phyloP scores from a whole-genome alignment of 30 jellyfish, hydroid and myxozoan species.

The Catostylus mosaicus region DNA sequence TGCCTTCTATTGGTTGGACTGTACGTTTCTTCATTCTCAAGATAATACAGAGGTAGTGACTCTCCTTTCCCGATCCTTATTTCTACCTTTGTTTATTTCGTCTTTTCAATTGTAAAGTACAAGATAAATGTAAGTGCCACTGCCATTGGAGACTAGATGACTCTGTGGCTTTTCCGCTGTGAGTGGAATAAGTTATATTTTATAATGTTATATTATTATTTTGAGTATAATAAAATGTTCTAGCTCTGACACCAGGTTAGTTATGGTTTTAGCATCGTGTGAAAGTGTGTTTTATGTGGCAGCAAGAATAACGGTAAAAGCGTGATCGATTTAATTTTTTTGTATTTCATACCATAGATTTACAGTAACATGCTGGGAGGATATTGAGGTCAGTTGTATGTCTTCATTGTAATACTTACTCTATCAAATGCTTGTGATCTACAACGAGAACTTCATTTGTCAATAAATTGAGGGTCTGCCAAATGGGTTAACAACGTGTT shows the following conservation, averaged over 20 bases:
- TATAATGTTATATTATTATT: no score
- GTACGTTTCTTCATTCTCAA: neutral
- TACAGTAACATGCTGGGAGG: slow-evolving; percentile 30
- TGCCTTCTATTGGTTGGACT: neutral
- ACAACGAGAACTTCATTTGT: no score
- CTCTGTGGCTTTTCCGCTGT: neutral
- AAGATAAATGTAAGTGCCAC: neutral
- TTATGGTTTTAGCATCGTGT: no score
- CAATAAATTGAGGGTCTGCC: no score
- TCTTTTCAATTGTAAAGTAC: neutral
- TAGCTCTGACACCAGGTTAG: no score
- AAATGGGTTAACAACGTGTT: no score
- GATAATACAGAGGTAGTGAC: neutral
- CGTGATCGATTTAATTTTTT: no score
- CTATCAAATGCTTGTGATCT: neutral
- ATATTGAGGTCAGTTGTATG: slow-evolving; percentile 11
- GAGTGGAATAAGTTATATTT: neutral
- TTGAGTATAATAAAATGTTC: no score
- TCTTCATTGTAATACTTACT: neutral
- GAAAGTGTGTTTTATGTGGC: no score
- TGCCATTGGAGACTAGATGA: neutral
- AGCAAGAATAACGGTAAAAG: no score
- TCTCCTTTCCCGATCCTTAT: neutral
- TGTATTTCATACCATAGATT: neutral
- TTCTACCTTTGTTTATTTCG: neutral